A percentile compares a stretch with the other conserved stretches of the same genome.
Conservation (phyloP, 2,113 vertebrate species). For the Prionailurus bengalensis region DNA sequence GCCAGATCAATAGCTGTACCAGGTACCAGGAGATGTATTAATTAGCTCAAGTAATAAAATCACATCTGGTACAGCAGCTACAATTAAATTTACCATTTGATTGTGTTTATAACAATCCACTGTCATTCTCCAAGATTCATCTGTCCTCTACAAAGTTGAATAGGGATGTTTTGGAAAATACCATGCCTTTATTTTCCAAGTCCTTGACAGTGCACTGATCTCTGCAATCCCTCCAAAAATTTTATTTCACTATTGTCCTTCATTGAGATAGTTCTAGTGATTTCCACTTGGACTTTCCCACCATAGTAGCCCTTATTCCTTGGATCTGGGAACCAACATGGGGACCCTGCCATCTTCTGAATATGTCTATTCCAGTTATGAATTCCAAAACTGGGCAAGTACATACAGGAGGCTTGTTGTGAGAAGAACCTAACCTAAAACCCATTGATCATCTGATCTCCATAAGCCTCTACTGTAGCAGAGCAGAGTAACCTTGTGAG, state of each 20-base stretch:
- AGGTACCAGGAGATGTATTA: not conserved
- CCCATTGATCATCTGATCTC: not conserved
- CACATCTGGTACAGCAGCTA: not conserved
- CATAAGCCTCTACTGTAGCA: not conserved
- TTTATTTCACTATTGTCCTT: not conserved
- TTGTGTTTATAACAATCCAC: not conserved
- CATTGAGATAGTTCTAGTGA: not conserved
- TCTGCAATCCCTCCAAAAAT: not conserved
- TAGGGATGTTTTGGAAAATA: not conserved
- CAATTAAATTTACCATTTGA: not conserved
- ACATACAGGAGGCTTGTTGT: not conserved
- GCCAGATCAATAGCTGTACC: not conserved
- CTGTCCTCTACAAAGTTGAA: not conserved
- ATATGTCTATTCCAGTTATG: not conserved
- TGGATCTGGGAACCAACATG: not conserved
- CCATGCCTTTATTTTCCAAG: not conserved
- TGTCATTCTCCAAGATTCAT: not conserved
- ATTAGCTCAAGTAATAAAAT: not conserved
- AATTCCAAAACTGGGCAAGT: not conserved
- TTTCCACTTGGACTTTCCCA: not conserved
- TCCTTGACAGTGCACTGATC: not conserved
- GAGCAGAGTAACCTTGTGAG: not conserved
- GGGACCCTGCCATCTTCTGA: not conserved
- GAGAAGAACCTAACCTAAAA: not conserved
- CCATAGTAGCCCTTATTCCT: not conserved